These are phyloP conservation scores for Apogon talboti DNA, from an alignment of 2,797 vertebrate species.

Conservation along the genomic window DNA sequence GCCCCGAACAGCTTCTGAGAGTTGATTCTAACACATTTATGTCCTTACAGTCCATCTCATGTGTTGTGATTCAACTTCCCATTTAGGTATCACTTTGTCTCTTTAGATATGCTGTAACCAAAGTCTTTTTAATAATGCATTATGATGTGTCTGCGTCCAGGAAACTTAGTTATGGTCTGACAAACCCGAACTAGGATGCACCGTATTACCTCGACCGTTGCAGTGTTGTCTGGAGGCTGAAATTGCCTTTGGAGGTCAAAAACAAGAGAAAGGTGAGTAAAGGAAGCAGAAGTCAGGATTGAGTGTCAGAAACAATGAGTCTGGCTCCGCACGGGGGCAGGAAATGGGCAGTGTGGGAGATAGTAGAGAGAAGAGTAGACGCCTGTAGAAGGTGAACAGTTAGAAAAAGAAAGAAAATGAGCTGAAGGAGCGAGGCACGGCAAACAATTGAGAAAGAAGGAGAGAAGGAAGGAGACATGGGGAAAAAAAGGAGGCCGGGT, in stretches of 20 bases:
- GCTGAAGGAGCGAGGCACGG: conserved; percentile 43
- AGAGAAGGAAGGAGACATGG: conserved; percentile 1
- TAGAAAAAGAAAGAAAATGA: conserved; percentile 19
- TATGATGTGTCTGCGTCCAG: conserved; percentile 12
- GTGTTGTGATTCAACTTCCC: conserved; percentile 54
- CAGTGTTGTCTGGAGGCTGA: conserved; percentile 24
- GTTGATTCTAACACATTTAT: conserved; percentile 60
- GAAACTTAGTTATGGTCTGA: conserved; percentile 31
- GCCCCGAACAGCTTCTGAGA: conserved; percentile 24
- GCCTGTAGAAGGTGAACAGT: conserved; percentile 21
- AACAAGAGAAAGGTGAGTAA: conserved; percentile 35
- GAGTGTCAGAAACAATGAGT: conserved; percentile 41
- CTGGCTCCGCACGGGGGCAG: conserved; percentile 27
- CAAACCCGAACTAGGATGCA: conserved; percentile 35
- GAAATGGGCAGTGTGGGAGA: conserved; percentile 39
- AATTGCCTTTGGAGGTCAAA: conserved; percentile 42
- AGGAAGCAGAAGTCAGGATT: conserved; percentile 38
- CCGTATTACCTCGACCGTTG: conserved; percentile 31
- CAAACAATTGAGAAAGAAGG: conserved; percentile 42
- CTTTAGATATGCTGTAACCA: conserved; percentile 36
- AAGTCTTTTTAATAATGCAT: conserved; percentile 56
- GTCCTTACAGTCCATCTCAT: conserved; percentile 37
- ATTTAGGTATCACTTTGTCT: conserved; percentile 41
- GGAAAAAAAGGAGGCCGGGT: conserved; percentile 23
- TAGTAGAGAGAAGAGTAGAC: conserved; percentile 10